Base-by-base conservation (phyloP, 2,888 invertebrate genomes). In the Caenorhabditis angaria region DNA sequence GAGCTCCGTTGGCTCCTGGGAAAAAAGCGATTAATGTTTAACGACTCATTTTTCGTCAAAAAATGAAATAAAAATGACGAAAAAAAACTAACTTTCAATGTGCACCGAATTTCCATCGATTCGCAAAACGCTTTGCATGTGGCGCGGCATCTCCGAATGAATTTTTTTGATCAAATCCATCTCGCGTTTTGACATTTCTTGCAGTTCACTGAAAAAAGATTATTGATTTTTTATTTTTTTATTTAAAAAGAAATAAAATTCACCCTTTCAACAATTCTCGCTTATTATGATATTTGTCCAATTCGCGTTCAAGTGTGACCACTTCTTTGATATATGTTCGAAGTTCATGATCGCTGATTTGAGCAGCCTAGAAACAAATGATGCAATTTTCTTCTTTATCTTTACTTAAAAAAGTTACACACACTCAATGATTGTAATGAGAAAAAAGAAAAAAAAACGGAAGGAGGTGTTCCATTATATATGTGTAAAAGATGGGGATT, bases 81-180 rank as follows among this genome's bases (percentile, higher is more conserved):
- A 59, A 58, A n/a, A n/a, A 32, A 51, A 67, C 72, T 58, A 22
- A 72, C 72, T 22, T 50, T 72, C 72, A 50, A 71, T 71, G 22
- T 59, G 65, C 20, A 68, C 73, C 10, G 65, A 62, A 20, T 59
- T 62, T 1, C 65, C 65, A 1, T 68, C 73, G 27, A 73, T 59
- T 14, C 51, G 41, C 18, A 73, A 56, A 4, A 76, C 74, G 27
- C 66, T 64, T 54, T 80, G 73, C 74, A 80, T 71, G 47, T 74
- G 71, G 12, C 66, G 56, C 32, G 80, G 77, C 64, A 80, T 20
- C 28, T 69, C 70, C 3, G 35, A 25, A 48, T 77, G 71, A 12
- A 77, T 61, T 50, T 66, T 56, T 47, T 67, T 70, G 25, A 80
- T 73, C 5, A 10, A 54, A 6, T 71, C 67, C 50, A 62, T 47